A percentile compares a stretch with the other conserved stretches of the same genome.
These are phyloP conservation scores for Sepiola atlantica DNA, from an alignment of 2,888 invertebrate species.

Conservation along the genomic window DNA sequence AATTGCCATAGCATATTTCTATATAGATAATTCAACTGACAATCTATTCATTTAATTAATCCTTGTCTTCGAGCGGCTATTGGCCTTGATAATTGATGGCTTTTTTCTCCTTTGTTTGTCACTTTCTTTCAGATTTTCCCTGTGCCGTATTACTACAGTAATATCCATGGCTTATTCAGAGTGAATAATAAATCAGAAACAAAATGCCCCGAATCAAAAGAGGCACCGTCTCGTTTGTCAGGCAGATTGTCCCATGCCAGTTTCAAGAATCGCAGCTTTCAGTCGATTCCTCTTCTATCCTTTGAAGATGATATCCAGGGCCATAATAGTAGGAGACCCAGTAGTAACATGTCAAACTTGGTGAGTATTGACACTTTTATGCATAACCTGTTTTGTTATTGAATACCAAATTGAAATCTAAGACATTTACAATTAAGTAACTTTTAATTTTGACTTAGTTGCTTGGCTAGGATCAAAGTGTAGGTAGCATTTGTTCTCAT, in stretches of 20 bases:
- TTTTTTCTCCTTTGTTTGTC: too few species aligned
- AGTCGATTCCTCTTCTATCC: neutral
- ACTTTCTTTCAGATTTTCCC: neutral
- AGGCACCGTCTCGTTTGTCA: neutral
- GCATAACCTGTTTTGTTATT: neutral
- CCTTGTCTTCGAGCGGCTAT: too few species aligned
- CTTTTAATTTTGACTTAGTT: too few species aligned
- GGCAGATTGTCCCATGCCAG: neutral
- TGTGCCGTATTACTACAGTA: neutral
- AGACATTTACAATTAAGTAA: too few species aligned
- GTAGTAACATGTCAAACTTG: neutral
- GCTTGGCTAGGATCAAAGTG: too few species aligned
- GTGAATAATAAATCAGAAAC: neutral
- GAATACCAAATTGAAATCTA: too few species aligned
- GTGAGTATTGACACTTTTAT: neutral
- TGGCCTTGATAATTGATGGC: too few species aligned
- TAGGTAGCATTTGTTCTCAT: too few species aligned
- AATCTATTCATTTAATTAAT: too few species aligned
- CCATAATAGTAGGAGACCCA: neutral
- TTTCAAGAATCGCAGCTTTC: neutral
- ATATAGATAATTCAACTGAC: too few species aligned
- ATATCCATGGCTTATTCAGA: neutral
- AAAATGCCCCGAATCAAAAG: neutral
- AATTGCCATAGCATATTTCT: too few species aligned
- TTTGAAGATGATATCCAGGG: neutral